Percentiles rank a stretch among this genome's conserved stretches.
Conservation (phyloP, 2,113 vertebrate genomes). For the Cephalopholis sonnerati region DNA sequence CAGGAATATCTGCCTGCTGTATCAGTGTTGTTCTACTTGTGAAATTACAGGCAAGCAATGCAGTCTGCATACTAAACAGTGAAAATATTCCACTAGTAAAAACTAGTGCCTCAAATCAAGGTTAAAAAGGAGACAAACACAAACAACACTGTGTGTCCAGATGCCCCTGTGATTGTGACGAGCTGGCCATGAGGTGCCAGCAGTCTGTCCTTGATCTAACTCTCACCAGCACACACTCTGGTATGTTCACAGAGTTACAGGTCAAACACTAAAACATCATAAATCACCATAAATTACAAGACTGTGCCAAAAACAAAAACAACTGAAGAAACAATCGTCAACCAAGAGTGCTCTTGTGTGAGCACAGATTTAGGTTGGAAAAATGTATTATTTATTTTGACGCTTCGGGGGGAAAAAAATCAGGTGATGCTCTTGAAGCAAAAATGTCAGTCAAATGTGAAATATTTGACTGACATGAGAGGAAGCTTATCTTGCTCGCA, state of each 20-base stretch:
- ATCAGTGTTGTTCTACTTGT: not conserved
- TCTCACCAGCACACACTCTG: conserved; percentile 7
- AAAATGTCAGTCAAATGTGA: not conserved
- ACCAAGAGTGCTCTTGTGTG: not conserved
- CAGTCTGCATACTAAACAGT: conserved; percentile 40
- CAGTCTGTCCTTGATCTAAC: conserved; percentile 64
- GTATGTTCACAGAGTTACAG: not conserved
- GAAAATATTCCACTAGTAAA: conserved; percentile 18
- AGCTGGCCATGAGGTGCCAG: conserved; percentile 58
- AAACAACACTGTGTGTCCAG: conserved; percentile 55
- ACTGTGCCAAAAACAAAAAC: not conserved
- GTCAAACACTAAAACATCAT: not conserved
- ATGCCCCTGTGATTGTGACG: conserved; percentile 47
- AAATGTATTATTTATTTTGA: not conserved
- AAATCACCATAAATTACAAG: not conserved
- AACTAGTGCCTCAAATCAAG: conserved; percentile 63
- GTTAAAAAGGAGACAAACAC: conserved; percentile 64
- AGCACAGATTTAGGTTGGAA: not conserved
- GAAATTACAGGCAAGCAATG: not conserved
- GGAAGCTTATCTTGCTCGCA: not conserved
- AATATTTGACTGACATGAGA: not conserved
- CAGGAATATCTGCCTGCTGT: not conserved
- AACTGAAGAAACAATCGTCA: not conserved
- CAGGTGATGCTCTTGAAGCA: not conserved
- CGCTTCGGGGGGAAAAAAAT: not conserved